phyloP scores from a whole-genome alignment of 35 echinoderm and acorn worm genomes.

The Apostichopus japonicus region DNA sequence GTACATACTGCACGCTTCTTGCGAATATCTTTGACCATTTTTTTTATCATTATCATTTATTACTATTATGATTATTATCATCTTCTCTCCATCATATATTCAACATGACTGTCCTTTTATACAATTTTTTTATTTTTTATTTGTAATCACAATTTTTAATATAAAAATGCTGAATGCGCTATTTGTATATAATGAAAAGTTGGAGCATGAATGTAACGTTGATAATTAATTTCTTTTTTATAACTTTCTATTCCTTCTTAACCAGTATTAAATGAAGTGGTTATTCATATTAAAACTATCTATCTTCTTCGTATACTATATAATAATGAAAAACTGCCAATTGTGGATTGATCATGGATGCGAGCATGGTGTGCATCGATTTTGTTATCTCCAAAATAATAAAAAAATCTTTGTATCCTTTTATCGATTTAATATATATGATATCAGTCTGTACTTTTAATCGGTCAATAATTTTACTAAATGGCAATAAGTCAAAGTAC shows the following conservation, averaged over 20 bases:
- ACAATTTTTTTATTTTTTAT: not conserved
- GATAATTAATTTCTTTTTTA: not conserved
- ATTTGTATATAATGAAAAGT: slow-evolving; percentile 11
- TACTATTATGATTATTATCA: too few species aligned
- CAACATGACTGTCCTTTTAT: not conserved
- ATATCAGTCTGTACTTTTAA: too few species aligned
- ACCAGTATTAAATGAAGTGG: not conserved
- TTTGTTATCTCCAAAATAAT: too few species aligned
- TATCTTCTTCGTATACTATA: not conserved
- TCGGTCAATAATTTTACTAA: too few species aligned
- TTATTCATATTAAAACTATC: not conserved
- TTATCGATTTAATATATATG: too few species aligned
- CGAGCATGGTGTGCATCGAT: too few species aligned
- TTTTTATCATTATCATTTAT: not conserved
- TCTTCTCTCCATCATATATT: too few species aligned
- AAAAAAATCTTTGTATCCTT: too few species aligned
- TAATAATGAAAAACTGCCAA: too few species aligned
- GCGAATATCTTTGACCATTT: not conserved
- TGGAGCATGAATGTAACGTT: not conserved
- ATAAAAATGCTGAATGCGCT: not conserved
- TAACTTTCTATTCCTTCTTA: not conserved
- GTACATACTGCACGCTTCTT: not conserved
- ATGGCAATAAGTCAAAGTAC: too few species aligned
- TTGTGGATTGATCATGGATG: too few species aligned
- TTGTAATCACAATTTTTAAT: not conserved